Evolutionary conservation across 2,113 vertebrate species (phyloP), one percentile per base, ranked within the genome.

Genomic region (Halichoerus grypus): DNA sequence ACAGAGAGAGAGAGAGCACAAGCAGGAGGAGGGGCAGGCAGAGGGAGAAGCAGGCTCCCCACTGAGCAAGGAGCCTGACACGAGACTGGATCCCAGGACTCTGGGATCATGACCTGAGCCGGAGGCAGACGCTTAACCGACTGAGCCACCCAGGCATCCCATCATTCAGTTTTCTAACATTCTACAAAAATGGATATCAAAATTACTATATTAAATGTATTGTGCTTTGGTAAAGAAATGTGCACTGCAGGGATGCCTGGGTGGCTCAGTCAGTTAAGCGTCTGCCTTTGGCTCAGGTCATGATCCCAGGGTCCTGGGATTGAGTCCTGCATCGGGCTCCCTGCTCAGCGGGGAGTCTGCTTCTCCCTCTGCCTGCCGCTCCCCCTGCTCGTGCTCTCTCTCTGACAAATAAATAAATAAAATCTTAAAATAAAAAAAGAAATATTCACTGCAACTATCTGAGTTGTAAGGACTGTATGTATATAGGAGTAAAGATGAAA

Each of bases 141-240:
- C 26, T 28, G 61, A 63, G 12, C 12, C 26, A 65, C 12, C 26
- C 12, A 31, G 26, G 61, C 0, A 5, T 28, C 28, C 61, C 28
- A 71, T 74, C 59, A 81, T 65, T 92, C 76, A 18, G 39, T 87
- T 92, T 93, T 91, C 57, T 51, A 88, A 88, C 77, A 33, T 33
- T 11, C 55, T 76, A 59, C 31, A 94, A 79, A 97, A 81, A 91
- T 22, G n/a, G 18, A 57, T 49, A 88, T 77, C 55, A 89, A 86
- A 87, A 95, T 69, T 90, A 57, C 7, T 46, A 39, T 69, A 21
- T 89, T 90, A 90, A 76, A 80, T 39, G 9, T 65, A 42, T 59
- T 90, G 28, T 92, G 21, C 28, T 81, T 94, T 90, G 84, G 39
- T 13, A 86, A 82, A 53, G 19, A 95, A 95, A 61, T 80, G 31